These are phyloP conservation scores for Hycleus cichorii DNA, from an alignment of 1,140 invertebrate genomes.

Conservation along the genomic window DNA sequence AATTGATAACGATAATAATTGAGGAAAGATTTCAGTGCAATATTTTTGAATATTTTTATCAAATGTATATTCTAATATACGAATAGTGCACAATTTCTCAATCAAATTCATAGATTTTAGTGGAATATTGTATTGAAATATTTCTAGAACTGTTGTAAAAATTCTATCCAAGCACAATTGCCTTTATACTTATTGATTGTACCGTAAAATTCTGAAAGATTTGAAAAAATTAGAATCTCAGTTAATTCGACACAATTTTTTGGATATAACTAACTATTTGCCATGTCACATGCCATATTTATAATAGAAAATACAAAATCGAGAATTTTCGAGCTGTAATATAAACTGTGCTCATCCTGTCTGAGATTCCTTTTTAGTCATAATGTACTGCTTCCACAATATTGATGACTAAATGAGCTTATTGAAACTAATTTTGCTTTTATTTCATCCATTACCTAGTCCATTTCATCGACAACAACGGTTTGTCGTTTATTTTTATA, in stretches of 20 bases:
- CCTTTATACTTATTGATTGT: slow-evolving; percentile 24
- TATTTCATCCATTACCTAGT: no score
- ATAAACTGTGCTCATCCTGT: slow-evolving; percentile 21
- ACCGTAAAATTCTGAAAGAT: slow-evolving; percentile 12
- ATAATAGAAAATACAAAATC: slow-evolving; percentile 16
- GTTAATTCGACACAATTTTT: slow-evolving; percentile 16
- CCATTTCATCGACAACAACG: no score
- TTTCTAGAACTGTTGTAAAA: no score
- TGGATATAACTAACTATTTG: slow-evolving; percentile 21
- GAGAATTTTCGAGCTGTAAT: slow-evolving; percentile 6
- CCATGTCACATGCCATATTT: slow-evolving; percentile 36
- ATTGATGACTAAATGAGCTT: slow-evolving; percentile 36
- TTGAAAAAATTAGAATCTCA: slow-evolving; percentile 10
- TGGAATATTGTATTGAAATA: no score
- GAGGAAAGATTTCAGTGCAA: background rate
- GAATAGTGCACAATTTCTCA: no score
- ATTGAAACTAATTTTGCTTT: slow-evolving; percentile 19
- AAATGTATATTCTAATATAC: background rate
- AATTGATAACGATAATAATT: background rate
- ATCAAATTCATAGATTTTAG: no score
- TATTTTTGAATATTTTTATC: slow-evolving; percentile 10
- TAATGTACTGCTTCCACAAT: slow-evolving; percentile 36
- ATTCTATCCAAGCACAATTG: slow-evolving; percentile 13
- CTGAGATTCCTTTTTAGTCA: slow-evolving; percentile 31
- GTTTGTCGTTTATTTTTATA: no score